These are phyloP conservation scores for Zootoca vivipara DNA, from an alignment of 2,113 vertebrate species.

Conservation along the genomic window DNA sequence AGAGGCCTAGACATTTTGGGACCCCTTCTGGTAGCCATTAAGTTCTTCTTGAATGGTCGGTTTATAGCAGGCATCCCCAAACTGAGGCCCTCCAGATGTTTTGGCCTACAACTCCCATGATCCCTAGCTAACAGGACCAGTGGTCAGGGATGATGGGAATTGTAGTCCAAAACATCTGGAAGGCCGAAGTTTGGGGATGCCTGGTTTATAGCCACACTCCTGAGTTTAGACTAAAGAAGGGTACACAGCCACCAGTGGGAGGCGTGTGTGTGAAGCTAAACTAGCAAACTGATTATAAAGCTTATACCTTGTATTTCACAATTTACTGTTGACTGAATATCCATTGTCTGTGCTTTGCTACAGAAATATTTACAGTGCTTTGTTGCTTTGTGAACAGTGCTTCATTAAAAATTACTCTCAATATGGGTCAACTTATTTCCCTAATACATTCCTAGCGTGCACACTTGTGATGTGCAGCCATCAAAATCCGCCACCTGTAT, in stretches of 20 bases:
- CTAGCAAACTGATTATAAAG: background rate
- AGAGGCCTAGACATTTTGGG: background rate
- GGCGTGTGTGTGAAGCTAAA: background rate
- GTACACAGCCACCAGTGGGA: background rate
- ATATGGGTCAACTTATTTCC: constrained; percentile 14
- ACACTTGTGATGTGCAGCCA: constrained; percentile 21
- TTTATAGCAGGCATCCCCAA: no score
- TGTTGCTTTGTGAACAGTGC: background rate
- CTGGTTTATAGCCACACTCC: background rate
- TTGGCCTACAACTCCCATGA: no score
- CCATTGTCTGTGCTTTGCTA: background rate
- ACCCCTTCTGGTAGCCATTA: background rate
- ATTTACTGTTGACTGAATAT: background rate
- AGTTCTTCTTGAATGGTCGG: background rate
- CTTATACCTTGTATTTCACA: background rate
- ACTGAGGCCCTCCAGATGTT: no score
- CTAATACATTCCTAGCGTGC: constrained; percentile 22
- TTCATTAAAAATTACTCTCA: constrained; percentile 12
- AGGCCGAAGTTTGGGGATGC: no score
- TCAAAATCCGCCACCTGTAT: constrained; percentile 45
- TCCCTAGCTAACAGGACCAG: no score
- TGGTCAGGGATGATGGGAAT: no score
- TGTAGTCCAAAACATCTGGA: no score
- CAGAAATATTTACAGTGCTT: constrained; percentile 7
- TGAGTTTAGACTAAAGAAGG: background rate